Evolutionary conservation across 2,797 vertebrate species (phyloP).

Genomic region (Mormyrus proboscirostris): DNA sequence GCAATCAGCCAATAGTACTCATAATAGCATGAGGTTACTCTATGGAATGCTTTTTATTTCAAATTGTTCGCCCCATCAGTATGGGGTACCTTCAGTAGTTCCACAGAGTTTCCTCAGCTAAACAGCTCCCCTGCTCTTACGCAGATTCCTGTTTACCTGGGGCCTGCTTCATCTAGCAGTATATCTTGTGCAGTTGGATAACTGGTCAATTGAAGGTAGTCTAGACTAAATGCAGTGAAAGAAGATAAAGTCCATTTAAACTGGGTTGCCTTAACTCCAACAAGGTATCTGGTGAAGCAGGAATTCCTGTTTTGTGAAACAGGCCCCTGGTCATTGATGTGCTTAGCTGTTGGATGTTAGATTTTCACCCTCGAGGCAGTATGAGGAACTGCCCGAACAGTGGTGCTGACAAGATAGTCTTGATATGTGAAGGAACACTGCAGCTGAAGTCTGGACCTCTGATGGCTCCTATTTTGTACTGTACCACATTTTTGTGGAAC

Average conservation of each 20-base stretch:
- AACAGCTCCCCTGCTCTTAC: not conserved
- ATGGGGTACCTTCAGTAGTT: not conserved
- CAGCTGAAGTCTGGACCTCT: not conserved
- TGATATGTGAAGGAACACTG: not conserved
- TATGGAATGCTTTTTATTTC: not conserved
- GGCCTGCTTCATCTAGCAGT: not conserved
- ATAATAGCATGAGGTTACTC: not conserved
- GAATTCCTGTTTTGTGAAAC: not conserved
- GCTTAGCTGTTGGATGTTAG: not conserved
- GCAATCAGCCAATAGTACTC: slow-evolving; percentile 24
- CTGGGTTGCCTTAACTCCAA: not conserved
- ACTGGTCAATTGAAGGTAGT: not conserved
- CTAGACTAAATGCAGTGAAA: not conserved
- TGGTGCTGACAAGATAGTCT: not conserved
- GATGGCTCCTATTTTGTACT: not conserved
- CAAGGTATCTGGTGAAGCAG: not conserved
- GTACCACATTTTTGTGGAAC: not conserved
- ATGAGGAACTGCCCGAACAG: not conserved
- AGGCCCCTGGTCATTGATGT: not conserved
- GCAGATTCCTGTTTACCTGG: not conserved
- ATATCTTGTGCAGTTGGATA: not conserved
- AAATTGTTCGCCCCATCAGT: not conserved
- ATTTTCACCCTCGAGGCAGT: not conserved
- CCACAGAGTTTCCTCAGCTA: not conserved
- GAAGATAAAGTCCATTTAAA: not conserved